Conservation (phyloP, 2,113 vertebrate genomes). For the Silurus meridionalis region DNA sequence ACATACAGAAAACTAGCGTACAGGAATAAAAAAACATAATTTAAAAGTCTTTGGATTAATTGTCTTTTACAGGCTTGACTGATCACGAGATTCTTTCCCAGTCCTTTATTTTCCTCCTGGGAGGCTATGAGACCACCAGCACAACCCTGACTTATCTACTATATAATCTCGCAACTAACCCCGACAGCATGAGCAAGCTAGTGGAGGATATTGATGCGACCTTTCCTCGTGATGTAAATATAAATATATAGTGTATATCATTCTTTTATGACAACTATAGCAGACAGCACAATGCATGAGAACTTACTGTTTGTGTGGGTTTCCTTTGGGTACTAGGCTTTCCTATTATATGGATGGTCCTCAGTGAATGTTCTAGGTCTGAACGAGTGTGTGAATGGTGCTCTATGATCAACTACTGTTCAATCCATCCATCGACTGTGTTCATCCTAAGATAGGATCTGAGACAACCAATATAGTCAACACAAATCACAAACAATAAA, state of each 20-base stretch:
- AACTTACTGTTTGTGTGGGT: not conserved
- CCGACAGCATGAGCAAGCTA: constrained; percentile 71
- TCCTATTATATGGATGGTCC: not conserved
- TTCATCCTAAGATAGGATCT: not conserved
- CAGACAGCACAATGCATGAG: not conserved
- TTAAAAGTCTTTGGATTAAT: no score
- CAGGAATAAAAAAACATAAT: not conserved
- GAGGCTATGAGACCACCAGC: constrained; percentile 82
- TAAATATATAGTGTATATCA: not conserved
- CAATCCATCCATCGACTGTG: not conserved
- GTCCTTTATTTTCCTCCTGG: constrained; percentile 77
- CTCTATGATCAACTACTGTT: not conserved
- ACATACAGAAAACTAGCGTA: no score
- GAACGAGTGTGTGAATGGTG: not conserved
- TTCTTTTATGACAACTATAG: not conserved
- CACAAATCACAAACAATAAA: not conserved
- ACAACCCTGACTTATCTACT: constrained; percentile 72
- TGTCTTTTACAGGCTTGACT: constrained; percentile 68
- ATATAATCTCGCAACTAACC: constrained; percentile 75
- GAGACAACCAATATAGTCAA: not conserved
- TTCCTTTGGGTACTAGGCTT: not conserved
- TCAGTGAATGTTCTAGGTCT: not conserved
- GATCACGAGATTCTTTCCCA: constrained; percentile 82
- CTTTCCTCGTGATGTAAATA: constrained; percentile 76
- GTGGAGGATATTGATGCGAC: constrained; percentile 74